A percentile compares a stretch with the other conserved stretches of the same genome.
These are phyloP conservation scores for Okamejei kenojei DNA, from an alignment of 2,797 vertebrate genomes.

Conservation along the genomic window DNA sequence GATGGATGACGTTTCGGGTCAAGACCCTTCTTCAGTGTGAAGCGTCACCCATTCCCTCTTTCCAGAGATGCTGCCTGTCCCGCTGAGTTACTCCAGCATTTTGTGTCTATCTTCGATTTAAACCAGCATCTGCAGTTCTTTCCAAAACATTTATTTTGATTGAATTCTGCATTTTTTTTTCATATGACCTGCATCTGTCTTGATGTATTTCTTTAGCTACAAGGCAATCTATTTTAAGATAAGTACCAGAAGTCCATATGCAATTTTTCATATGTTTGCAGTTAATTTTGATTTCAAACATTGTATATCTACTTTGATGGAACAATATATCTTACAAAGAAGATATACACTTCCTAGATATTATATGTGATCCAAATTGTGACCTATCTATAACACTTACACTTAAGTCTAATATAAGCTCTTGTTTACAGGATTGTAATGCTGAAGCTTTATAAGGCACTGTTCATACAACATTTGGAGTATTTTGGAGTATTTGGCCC, in stretches of 20 bases:
- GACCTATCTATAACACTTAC: neutral
- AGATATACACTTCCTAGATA: neutral
- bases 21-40: too few relatives aligned
- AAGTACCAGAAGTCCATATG: too few relatives aligned
- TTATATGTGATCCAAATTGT: neutral
- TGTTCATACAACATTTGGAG: too few relatives aligned
- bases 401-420: neutral
- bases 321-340: neutral
- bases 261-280: neutral
- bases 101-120: too few relatives aligned
- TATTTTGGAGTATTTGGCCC: too few relatives aligned
- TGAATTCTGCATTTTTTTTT: neutral
- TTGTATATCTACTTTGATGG: neutral
- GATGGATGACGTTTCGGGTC: too few relatives aligned
- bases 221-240: neutral
- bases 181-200: neutral
- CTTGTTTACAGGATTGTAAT: neutral
- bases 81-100: too few relatives aligned
- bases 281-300: neutral
- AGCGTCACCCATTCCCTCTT: too few relatives aligned
- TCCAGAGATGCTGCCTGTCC: too few relatives aligned
- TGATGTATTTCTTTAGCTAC: neutral
- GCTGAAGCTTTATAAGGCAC: too few relatives aligned
- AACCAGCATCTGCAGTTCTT: too few relatives aligned
- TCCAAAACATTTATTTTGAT: too few relatives aligned